Evolutionary conservation across 2,113 vertebrate genomes (phyloP).

Genomic region (Urocynchramus pylzowi): DNA sequence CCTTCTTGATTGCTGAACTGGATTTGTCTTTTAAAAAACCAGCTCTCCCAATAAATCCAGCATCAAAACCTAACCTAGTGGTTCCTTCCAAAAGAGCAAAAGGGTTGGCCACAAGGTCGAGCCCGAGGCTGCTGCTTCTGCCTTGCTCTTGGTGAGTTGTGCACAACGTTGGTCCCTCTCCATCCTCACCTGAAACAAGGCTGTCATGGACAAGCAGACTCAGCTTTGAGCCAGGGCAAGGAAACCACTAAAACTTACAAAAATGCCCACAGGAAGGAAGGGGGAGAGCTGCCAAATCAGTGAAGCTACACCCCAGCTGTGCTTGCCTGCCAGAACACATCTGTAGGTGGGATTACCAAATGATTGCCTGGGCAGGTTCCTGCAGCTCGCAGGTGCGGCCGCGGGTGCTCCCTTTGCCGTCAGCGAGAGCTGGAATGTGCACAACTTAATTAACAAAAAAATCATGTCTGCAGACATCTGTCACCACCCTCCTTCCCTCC

Average conservation of each 20-base stretch:
- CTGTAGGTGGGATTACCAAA: fast-evolving
- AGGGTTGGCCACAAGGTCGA: background rate
- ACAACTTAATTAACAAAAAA: background rate
- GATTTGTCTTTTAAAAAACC: background rate
- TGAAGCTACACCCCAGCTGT: background rate
- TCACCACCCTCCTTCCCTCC: background rate
- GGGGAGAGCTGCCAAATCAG: background rate
- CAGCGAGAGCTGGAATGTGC: background rate
- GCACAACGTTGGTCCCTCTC: fast-evolving
- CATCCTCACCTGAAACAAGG: background rate
- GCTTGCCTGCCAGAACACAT: background rate
- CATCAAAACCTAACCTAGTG: background rate
- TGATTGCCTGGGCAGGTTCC: background rate
- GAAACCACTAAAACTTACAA: background rate
- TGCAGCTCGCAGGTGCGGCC: background rate
- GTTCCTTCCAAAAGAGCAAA: background rate
- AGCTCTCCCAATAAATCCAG: background rate
- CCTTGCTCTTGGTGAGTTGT: fast-evolving
- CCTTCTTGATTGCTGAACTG: background rate
- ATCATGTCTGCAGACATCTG: background rate
- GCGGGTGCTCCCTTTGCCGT: background rate
- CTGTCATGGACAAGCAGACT: background rate
- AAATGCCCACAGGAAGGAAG: background rate
- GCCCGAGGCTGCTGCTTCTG: background rate
- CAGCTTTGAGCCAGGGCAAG: background rate